Conservation (phyloP, 2,113 vertebrate genomes). For the Phylloscopus whistleri region DNA sequence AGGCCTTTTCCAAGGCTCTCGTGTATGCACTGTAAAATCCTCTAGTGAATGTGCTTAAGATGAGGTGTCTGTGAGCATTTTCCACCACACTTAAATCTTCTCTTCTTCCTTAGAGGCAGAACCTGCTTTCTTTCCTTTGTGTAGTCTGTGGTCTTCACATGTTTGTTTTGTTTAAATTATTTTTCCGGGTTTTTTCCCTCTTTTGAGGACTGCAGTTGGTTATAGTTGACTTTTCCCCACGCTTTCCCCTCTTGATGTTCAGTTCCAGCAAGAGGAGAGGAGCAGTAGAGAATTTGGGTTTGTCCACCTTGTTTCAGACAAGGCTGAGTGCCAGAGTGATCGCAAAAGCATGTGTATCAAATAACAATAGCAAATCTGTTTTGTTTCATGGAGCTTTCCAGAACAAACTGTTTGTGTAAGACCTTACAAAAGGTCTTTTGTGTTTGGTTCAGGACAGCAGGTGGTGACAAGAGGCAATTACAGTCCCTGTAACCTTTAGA, state of each 20-base stretch:
- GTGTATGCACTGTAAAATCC: fast-evolving
- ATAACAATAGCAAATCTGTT: background rate
- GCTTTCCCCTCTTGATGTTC: background rate
- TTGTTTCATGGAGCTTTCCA: background rate
- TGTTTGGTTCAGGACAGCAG: slow-evolving; percentile 14
- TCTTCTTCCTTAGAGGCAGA: background rate
- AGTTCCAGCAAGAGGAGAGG: background rate
- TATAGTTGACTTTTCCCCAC: background rate
- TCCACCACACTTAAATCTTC: background rate
- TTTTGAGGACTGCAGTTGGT: background rate
- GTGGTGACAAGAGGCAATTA: slow-evolving; percentile 26
- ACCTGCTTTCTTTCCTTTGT: background rate
- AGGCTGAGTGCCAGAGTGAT: background rate
- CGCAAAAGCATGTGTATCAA: background rate
- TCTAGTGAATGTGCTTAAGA: background rate
- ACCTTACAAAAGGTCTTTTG: slow-evolving; percentile 1
- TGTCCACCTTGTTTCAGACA: background rate
- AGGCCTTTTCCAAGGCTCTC: fast-evolving
- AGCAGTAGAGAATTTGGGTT: background rate
- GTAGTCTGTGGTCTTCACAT: background rate
- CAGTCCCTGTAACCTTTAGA: background rate
- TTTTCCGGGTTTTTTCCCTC: background rate
- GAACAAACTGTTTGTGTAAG: background rate
- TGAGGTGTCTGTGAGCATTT: background rate
- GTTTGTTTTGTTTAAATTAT: background rate